Conservation (phyloP, 2,888 invertebrate genomes). For the Sceliomorpha sp. region DNA sequence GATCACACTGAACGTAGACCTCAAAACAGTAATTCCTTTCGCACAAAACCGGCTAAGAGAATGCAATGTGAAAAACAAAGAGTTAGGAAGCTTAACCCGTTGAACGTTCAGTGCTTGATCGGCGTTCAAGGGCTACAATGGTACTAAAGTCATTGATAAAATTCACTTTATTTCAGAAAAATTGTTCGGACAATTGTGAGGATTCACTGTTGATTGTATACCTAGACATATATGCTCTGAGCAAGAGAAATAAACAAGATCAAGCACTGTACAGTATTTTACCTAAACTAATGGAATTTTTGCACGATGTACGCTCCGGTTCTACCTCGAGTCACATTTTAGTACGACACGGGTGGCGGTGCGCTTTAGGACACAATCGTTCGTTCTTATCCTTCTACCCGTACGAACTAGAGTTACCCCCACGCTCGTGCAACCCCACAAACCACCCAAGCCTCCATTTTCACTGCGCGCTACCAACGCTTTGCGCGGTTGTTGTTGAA, state of each 20-base stretch:
- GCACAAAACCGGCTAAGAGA: background rate
- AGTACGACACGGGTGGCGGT: conserved; percentile 51
- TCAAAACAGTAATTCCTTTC: background rate
- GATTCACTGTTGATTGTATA: no score
- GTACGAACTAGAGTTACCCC: conserved; percentile 36
- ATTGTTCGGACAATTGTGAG: no score
- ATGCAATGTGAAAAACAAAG: background rate
- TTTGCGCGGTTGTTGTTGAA: conserved; percentile 13
- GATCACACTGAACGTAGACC: conserved; percentile 25
- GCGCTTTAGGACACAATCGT: conserved; percentile 49
- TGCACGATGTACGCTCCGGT: conserved; percentile 43
- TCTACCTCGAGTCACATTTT: conserved; percentile 54
- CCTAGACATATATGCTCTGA: no score
- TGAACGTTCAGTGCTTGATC: background rate
- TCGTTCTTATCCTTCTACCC: conserved; percentile 47
- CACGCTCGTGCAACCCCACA: conserved; percentile 15
- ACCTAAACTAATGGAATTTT: conserved; percentile 48
- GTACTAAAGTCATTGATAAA: no score
- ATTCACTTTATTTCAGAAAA: no score
- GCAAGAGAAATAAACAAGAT: conserved; percentile 4
- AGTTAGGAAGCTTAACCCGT: background rate
- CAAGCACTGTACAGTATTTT: conserved; percentile 14
- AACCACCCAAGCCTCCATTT: conserved; percentile 6
- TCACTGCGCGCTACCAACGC: conserved; percentile 22
- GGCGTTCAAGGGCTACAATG: no score